Conservation (phyloP, 2,797 vertebrate genomes). For the Dallia pectoralis region DNA sequence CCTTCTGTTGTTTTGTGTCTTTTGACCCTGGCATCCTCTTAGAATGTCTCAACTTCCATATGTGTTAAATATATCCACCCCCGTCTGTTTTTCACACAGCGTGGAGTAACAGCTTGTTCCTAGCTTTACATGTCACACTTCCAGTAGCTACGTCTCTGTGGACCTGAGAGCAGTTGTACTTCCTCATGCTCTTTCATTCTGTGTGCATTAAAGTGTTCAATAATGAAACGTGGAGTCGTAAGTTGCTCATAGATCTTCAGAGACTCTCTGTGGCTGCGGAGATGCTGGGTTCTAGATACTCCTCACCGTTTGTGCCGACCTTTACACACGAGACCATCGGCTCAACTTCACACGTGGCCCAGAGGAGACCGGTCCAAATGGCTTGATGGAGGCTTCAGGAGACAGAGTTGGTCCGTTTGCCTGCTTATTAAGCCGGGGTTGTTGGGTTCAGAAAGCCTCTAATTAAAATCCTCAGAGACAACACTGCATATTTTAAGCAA, state of each 20-base stretch:
- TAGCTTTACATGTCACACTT: slow-evolving; percentile 45
- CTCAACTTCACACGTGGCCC: slow-evolving; percentile 35
- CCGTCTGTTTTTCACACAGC: slow-evolving; percentile 48
- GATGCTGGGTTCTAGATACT: slow-evolving; percentile 16
- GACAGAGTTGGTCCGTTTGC: background rate
- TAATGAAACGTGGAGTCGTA: slow-evolving; percentile 64
- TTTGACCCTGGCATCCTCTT: background rate
- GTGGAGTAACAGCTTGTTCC: slow-evolving; percentile 2
- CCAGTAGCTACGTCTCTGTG: slow-evolving; percentile 30
- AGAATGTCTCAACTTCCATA: background rate
- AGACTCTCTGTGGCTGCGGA: slow-evolving; percentile 43
- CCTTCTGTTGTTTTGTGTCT: background rate
- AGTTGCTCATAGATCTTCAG: slow-evolving; percentile 51
- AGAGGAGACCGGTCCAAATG: background rate
- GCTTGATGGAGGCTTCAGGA: background rate
- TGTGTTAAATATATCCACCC: background rate
- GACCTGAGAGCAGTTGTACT: slow-evolving; percentile 28
- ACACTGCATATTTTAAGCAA: background rate
- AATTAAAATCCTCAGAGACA: background rate
- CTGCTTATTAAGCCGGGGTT: background rate
- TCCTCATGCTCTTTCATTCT: slow-evolving; percentile 47
- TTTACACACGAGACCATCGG: slow-evolving; percentile 38
- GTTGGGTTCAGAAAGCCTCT: background rate
- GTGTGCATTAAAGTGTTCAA: slow-evolving; percentile 51
- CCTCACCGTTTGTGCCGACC: slow-evolving; percentile 44